Evolutionary conservation across 2,797 vertebrate genomes (phyloP).

Genomic region (Limosa lapponica): DNA sequence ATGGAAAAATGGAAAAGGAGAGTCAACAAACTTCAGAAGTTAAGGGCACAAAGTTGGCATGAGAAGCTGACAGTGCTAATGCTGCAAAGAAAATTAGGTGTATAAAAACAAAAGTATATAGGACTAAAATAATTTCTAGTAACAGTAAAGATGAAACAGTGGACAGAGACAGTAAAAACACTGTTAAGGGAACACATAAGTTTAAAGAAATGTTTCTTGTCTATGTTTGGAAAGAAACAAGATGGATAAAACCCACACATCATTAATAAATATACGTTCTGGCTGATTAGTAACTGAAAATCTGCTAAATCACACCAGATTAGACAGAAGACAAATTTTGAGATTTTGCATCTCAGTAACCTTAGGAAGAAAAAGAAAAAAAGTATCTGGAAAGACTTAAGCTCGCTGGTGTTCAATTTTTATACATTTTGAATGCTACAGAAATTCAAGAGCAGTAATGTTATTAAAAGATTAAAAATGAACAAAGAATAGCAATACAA

Average conservation of each 20-base stretch:
- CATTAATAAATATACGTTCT: not conserved
- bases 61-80: not conserved
- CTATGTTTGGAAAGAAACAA: not conserved
- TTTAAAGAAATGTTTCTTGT: not conserved
- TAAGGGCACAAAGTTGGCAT: not conserved
- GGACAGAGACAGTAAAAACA: not conserved
- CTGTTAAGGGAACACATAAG: not conserved
- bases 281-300: not conserved
- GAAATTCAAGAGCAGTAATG: not conserved
- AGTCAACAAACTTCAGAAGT: not conserved
- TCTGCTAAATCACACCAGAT: not conserved
- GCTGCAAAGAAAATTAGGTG: not conserved
- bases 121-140: not conserved
- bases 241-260: not conserved
- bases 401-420: not conserved
- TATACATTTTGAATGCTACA: not conserved
- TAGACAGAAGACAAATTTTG: not conserved
- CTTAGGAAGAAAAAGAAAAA: not conserved
- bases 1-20: not conserved
- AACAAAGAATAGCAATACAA: not conserved
- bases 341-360: not conserved
- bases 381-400: not conserved
- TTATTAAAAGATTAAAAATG: not conserved
- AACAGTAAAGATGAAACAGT: not conserved
- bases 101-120: not conserved